Base-by-base conservation (phyloP, 1,140 invertebrate genomes). In the Neodiprion fabricii region DNA sequence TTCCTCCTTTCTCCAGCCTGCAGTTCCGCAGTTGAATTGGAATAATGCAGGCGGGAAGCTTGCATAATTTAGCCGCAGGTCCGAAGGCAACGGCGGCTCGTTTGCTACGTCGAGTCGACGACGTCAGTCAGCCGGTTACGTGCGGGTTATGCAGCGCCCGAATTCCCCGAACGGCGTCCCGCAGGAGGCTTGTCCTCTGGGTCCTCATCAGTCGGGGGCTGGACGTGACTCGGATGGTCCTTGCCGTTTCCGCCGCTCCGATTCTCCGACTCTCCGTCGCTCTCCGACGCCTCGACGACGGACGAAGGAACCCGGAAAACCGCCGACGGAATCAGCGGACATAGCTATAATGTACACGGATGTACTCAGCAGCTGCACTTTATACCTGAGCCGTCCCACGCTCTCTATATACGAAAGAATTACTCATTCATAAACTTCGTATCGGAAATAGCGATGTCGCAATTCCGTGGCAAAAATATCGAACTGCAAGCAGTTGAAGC, bases 111-210 rank as follows among this genome's bases (percentile, higher is more conserved):
- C 10, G 53, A 65, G 61, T 11, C 11, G n/a, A 11, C 11, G 61
- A 11, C 61, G 61, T 12, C 61, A n/a, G 11, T n/a, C 61, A 11
- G 61, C 11, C 61, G 61, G n/a, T 21, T 17, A 17, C 40, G 17
- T 40, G 67, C 17, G 17, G 40, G 17, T 69, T 69, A 9, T 1
- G 72, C 53, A 66, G 49, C 67, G 12, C 73, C 72, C 67, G 77
- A 78, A 75, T 81, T 53, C 78, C 73, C 78, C 48, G 72, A 76
- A 79, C 72, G 77, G 72, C 74, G 74, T 79, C 82, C 77, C 79
- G 77, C 81, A 78, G 77, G 76, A 79, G 73, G 67, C 74, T 76
- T 72, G 73, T 81, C 79, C 78, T 76, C 61, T 71, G 82, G 83
- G 79, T 72, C 76, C 76, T 81, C 79, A 80, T 84, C 78, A 82